Evolutionary conservation across 2,113 vertebrate genomes (phyloP), one percentile per base, ranked within the genome.

Genomic region (Motacilla tschutschensis): DNA sequence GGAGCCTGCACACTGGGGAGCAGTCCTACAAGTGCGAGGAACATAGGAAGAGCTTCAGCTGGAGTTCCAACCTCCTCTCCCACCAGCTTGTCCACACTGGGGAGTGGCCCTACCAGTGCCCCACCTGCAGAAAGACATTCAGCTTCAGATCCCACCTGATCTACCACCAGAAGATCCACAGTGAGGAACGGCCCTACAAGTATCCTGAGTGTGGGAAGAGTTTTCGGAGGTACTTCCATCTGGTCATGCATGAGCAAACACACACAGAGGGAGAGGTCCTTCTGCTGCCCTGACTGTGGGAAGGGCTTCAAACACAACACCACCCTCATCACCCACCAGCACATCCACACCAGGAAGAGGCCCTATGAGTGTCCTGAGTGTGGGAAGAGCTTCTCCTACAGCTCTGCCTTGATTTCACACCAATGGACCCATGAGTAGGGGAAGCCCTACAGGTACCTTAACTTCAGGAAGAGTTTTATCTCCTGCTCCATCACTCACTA

Each of bases 321-420:
- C 36, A 47, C 38, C 17, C 57, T 60, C 5, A 12, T 31, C 17
- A 16, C 3, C 14, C 57, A 60, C 14, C 8, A 0, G 35, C 17
- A 3, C 5, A 10, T 26, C 46, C 46, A 50, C 58, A 41, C 31
- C 0, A 1, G 46, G 31, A 24, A 53, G 38, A 53, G 17, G 41
- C 50, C 21, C 26, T 46, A n/a, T 0, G 0, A 58, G 25, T 67
- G 53, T 35, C 9, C 24, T 0, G 10, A 67, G 29, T 24, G 10
- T 59, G 54, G 44, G 44, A 50, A 50, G 31, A 79, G 31, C 44
- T 69, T 41, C 54, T 50, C 36, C 29, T 5, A 2, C 17, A 41
- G 16, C 36, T 58, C 77, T 41, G 8, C 6, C 25, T 79, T 79
- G 36, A 59, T 8, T 15, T 25, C 9, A 44, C n/a, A 54, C 20